A percentile compares a stretch with the other conserved stretches of the same genome.
These are phyloP conservation scores for Bombyx mori DNA, from an alignment of 1,140 invertebrate species.

Conservation along the genomic window ASM3026992v2 NC_085108.1:588501-589000, in stretches of 20 bases:
- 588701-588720: too few species aligned
- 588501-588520: too few species aligned
- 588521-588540: too few species aligned
- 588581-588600: too few species aligned
- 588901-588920: conserved; percentile 40
- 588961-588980: conserved; percentile 50
- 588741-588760: conserved; percentile 11
- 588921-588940: conserved; percentile 56
- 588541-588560: too few species aligned
- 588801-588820: background rate
- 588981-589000: conserved; percentile 45
- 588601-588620: too few species aligned
- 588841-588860: background rate
- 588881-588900: conserved; percentile 44
- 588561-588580: too few species aligned
- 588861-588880: conserved; percentile 33
- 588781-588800: background rate
- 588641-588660: too few species aligned
- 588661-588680: too few species aligned
- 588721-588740: conserved; percentile 10
- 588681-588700: too few species aligned
- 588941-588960: conserved; percentile 55
- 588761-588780: conserved; percentile 2
- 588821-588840: background rate
- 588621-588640: too few species aligned